A percentile compares a stretch with the other conserved stretches of the same genome.
Evolutionary conservation across 2,888 invertebrate species (phyloP).

Genomic region (Drosophila antonietae): DNA sequence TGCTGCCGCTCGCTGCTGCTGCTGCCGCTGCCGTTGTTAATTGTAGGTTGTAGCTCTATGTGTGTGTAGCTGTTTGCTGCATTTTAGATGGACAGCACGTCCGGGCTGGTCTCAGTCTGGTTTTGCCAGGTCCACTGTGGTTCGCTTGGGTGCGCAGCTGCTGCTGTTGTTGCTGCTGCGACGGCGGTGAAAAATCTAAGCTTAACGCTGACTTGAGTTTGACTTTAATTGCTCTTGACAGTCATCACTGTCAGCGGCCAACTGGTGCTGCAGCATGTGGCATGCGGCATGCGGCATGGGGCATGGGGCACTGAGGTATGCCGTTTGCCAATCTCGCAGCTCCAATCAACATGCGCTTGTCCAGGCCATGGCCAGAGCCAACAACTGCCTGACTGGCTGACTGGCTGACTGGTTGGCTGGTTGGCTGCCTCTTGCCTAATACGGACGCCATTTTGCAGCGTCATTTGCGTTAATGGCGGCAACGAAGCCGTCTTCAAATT

Average conservation of each 20-base stretch:
- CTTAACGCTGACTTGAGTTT: slow-evolving; percentile 75
- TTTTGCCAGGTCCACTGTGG: slow-evolving; percentile 25
- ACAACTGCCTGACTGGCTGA: slow-evolving; percentile 30
- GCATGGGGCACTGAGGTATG: slow-evolving; percentile 50
- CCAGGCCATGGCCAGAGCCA: slow-evolving; percentile 52
- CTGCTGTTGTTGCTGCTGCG: slow-evolving; percentile 70
- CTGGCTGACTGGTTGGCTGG: slow-evolving; percentile 13
- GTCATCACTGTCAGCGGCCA: slow-evolving; percentile 78
- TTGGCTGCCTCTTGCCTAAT: slow-evolving; percentile 69
- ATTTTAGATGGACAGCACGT: slow-evolving; percentile 73
- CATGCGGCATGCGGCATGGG: slow-evolving; percentile 38
- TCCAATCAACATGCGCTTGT: slow-evolving; percentile 79
- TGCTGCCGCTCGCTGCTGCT: slow-evolving; percentile 42
- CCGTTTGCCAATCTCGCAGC: slow-evolving; percentile 73
- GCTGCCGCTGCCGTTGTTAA: slow-evolving; percentile 51
- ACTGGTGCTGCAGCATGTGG: slow-evolving; percentile 19
- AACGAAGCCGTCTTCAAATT: slow-evolving; percentile 33
- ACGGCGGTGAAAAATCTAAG: slow-evolving; percentile 77
- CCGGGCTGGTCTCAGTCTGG: slow-evolving; percentile 48
- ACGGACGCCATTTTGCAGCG: slow-evolving; percentile 77
- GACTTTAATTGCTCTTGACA: slow-evolving; percentile 84
- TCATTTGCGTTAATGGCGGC: slow-evolving; percentile 80
- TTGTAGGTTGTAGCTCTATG: slow-evolving; percentile 67
- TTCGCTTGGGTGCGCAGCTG: slow-evolving; percentile 45
- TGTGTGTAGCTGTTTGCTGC: slow-evolving; percentile 46